A percentile compares a stretch with the other conserved stretches of the same genome.
Evolutionary conservation across 2,797 vertebrate species (phyloP).

Genomic region (Microhierax caerulescens): DNA sequence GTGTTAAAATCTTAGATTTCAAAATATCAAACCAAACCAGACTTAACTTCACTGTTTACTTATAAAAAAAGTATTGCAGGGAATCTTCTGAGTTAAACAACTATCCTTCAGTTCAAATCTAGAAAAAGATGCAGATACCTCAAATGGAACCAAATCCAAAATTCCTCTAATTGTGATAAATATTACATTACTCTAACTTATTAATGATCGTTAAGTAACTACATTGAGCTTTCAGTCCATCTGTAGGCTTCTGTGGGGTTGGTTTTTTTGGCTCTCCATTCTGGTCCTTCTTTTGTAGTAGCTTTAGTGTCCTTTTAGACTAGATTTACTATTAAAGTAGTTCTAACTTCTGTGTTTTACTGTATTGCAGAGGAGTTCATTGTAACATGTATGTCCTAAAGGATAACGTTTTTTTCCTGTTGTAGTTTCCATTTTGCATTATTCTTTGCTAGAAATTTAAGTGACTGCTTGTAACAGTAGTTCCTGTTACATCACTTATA

Average conservation of each 20-base stretch:
- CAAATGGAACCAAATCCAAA: background rate
- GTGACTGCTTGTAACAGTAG: background rate
- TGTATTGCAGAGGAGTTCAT: background rate
- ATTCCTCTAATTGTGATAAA: background rate
- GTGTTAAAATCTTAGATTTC: background rate
- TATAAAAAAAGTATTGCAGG: background rate
- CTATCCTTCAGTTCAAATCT: background rate
- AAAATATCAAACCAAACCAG: background rate
- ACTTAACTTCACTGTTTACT: background rate
- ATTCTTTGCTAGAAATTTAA: background rate
- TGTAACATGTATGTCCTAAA: fast-evolving
- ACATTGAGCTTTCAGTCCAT: background rate
- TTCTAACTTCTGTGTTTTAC: background rate
- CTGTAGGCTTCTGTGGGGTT: background rate
- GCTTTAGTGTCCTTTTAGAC: background rate
- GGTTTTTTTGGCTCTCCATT: fast-evolving
- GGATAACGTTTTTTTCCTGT: background rate
- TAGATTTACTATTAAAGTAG: background rate
- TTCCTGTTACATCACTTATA: background rate
- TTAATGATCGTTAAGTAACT: background rate
- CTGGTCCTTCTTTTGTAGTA: background rate
- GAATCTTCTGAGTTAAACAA: background rate
- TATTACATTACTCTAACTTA: background rate
- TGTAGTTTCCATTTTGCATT: background rate
- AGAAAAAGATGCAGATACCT: background rate